These are phyloP conservation scores for Anguilla obscura DNA, from an alignment of 2,797 vertebrate genomes.

Conservation along the genomic window DNA sequence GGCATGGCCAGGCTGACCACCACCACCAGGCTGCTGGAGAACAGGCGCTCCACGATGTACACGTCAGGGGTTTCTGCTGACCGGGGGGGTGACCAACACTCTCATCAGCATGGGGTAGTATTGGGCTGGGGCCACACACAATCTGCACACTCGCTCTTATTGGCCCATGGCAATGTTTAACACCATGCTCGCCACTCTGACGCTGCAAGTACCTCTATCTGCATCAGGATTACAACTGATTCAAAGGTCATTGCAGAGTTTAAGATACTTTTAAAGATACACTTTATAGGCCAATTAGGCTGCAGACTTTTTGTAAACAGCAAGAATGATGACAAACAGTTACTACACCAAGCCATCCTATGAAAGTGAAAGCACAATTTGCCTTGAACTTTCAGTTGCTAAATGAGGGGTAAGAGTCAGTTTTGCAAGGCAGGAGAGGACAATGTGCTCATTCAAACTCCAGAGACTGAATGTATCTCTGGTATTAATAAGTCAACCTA, in stretches of 20 bases:
- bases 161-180: not conserved
- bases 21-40: conserved; percentile 94
- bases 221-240: not conserved
- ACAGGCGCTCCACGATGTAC: conserved; percentile 91
- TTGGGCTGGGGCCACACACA: not conserved
- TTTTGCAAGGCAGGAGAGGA: not conserved
- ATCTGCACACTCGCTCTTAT: not conserved
- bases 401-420: not conserved
- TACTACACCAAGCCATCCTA: not conserved
- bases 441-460: not conserved
- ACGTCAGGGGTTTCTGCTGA: conserved; percentile 87
- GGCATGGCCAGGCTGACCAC: conserved; percentile 87
- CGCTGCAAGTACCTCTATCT: not conserved
- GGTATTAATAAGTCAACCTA: not conserved
- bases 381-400: not conserved
- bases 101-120: not conserved
- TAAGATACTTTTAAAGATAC: not conserved
- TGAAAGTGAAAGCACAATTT: not conserved
- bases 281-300: not conserved
- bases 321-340: not conserved
- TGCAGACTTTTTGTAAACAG: not conserved
- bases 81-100: not conserved
- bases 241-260: not conserved
- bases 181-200: not conserved
- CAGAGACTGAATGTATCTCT: not conserved